Percentiles rank a stretch among this genome's conserved stretches.
These are phyloP conservation scores for Clavelina lepadiformis DNA, from an alignment of 23 tunicate genomes.

Conservation along the genomic window DNA sequence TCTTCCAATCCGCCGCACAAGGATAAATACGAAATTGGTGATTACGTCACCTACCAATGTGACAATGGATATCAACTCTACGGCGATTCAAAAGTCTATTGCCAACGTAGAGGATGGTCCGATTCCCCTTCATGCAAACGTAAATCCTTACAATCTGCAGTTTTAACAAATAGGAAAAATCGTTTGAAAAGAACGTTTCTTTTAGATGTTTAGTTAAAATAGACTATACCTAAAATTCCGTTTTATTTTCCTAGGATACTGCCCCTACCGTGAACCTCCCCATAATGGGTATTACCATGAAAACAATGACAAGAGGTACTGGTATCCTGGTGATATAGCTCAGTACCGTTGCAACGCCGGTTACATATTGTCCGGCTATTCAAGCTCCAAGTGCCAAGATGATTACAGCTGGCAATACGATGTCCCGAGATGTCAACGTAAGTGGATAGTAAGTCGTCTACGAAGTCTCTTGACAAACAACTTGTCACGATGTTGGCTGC, in stretches of 20 bases:
- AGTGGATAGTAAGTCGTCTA: no score
- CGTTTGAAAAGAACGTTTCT: not conserved
- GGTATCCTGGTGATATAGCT: constrained; percentile 31
- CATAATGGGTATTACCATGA: constrained; percentile 13
- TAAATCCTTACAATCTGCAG: constrained; percentile 5
- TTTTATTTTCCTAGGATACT: no score
- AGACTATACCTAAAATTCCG: not conserved
- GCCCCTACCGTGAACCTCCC: constrained; percentile 22
- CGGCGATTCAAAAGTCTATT: constrained; percentile 6
- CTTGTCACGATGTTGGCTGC: no score
- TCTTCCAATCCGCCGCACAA: not conserved
- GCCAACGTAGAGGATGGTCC: constrained; percentile 8
- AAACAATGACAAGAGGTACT: constrained; percentile 9
- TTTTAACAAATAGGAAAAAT: not conserved
- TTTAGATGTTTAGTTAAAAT: not conserved
- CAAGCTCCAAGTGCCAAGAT: constrained; percentile 3
- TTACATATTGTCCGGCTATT: constrained; percentile 9
- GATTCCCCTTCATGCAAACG: constrained; percentile 11
- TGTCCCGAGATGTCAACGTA: constrained; percentile 20
- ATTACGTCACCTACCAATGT: constrained; percentile 13
- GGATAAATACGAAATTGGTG: not conserved
- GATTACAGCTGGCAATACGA: constrained; percentile 23
- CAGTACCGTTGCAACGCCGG: constrained; percentile 18
- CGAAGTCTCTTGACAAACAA: no score
- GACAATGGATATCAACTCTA: constrained; percentile 7